These are phyloP conservation scores for Spilosoma lubricipeda DNA, from an alignment of 2,888 invertebrate genomes.

Conservation along the genomic window DNA sequence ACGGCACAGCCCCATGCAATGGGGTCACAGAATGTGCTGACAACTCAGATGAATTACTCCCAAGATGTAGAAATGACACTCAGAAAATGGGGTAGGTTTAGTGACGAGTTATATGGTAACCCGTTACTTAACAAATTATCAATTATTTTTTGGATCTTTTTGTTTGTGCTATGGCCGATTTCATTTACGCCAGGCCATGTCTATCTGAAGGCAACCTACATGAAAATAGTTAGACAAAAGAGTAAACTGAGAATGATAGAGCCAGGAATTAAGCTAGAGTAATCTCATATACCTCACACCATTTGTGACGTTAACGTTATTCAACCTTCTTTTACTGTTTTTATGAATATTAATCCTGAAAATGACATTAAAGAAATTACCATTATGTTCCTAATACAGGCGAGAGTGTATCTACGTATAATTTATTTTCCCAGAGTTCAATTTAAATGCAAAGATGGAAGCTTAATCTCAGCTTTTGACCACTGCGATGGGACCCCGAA, in stretches of 20 bases:
- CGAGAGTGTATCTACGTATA: background rate
- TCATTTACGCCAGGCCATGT: too few species aligned
- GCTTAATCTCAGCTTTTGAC: conserved; percentile 56
- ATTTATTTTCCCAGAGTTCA: conserved; percentile 55
- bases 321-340: background rate
- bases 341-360: background rate
- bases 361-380: background rate
- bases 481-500: conserved; percentile 69
- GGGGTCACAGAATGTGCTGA: conserved; percentile 73
- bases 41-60: conserved; percentile 76
- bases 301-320: background rate
- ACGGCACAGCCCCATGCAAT: conserved; percentile 74
- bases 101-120: too few species aligned
- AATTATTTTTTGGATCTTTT: too few species aligned
- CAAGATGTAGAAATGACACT: conserved; percentile 68
- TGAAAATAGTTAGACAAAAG: too few species aligned
- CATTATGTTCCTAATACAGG: background rate
- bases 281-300: too few species aligned
- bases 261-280: too few species aligned
- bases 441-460: conserved; percentile 69
- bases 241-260: too few species aligned
- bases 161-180: too few species aligned
- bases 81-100: too few species aligned
- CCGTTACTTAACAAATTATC: too few species aligned
- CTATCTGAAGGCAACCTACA: too few species aligned